phyloP scores from a whole-genome alignment of 2,113 vertebrate species.

The Monopterus albus region DNA sequence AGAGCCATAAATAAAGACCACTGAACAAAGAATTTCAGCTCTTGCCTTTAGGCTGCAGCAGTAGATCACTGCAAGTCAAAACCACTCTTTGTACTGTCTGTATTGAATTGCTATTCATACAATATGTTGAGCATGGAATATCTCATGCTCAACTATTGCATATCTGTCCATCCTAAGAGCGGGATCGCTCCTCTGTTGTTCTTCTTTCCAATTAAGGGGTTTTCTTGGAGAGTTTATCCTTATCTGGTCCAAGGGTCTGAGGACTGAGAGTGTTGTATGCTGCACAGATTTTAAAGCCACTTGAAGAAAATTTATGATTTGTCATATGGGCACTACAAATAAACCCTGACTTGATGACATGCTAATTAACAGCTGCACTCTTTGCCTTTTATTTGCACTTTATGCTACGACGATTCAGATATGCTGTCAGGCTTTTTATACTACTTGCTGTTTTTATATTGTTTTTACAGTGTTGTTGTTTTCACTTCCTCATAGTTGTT shows the following conservation, averaged over 20 bases:
- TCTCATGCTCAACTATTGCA: not conserved
- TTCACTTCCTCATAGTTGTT: constrained; percentile 17
- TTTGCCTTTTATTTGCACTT: constrained; percentile 23
- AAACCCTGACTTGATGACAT: too few species aligned
- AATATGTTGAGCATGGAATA: constrained; percentile 19
- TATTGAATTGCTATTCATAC: constrained; percentile 5
- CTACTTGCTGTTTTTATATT: constrained; percentile 53
- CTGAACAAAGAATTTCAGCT: not conserved
- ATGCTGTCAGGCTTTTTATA: constrained; percentile 36
- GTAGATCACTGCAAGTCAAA: not conserved
- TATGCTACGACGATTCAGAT: constrained; percentile 15
- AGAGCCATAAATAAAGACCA: not conserved
- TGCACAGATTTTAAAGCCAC: too few species aligned
- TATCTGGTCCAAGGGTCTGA: too few species aligned
- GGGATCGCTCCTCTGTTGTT: too few species aligned
- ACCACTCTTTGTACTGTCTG: not conserved
- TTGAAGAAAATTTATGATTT: too few species aligned
- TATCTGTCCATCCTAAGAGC: too few species aligned
- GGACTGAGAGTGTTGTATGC: too few species aligned
- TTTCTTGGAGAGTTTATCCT: too few species aligned
- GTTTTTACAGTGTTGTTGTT: constrained; percentile 33
- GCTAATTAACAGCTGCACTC: constrained; percentile 12
- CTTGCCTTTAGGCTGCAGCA: not conserved
- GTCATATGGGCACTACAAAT: too few species aligned
- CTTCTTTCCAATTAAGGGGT: too few species aligned